A percentile compares a stretch with the other conserved stretches of the same genome.
Evolutionary conservation across 2,797 vertebrate species (phyloP).

Genomic region (Enteromius thamalakanensis): DNA sequence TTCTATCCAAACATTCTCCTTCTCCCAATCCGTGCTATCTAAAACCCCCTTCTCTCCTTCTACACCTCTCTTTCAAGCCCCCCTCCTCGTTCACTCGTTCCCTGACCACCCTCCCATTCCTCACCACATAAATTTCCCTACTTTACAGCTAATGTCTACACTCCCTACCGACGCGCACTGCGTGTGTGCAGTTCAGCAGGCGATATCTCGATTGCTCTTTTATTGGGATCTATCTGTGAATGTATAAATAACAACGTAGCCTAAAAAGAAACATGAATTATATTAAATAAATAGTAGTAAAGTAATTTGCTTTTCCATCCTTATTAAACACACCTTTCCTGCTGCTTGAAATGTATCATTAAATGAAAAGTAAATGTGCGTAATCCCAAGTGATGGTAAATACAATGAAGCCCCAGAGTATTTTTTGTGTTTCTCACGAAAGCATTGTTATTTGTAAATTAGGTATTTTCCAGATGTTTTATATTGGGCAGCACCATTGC

Average conservation of each 20-base stretch:
- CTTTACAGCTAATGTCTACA: slow-evolving; percentile 76
- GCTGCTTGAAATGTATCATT: not conserved
- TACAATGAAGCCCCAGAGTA: not conserved
- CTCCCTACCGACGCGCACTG: slow-evolving; percentile 58
- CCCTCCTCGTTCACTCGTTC: slow-evolving; percentile 51
- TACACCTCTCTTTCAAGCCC: slow-evolving; percentile 71
- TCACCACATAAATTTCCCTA: slow-evolving; percentile 74
- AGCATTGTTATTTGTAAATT: not conserved
- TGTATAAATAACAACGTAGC: not conserved
- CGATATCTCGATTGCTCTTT: slow-evolving; percentile 57
- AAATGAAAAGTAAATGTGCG: not conserved
- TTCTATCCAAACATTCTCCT: slow-evolving; percentile 61
- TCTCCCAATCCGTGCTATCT: slow-evolving; percentile 52
- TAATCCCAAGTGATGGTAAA: not conserved
- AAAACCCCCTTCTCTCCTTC: slow-evolving; percentile 59
- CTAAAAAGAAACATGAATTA: not conserved
- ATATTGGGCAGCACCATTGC: slow-evolving; percentile 1
- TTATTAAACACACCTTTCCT: not conserved
- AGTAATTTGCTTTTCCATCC: not conserved
- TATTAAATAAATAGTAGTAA: not conserved
- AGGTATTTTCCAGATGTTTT: slow-evolving; percentile 25
- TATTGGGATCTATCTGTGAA: slow-evolving; percentile 50
- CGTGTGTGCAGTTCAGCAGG: slow-evolving; percentile 24
- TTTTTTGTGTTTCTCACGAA: not conserved
- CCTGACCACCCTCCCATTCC: slow-evolving; percentile 52